Conservation (phyloP, 2,113 vertebrate genomes). For the Erpornis zantholeuca region DNA sequence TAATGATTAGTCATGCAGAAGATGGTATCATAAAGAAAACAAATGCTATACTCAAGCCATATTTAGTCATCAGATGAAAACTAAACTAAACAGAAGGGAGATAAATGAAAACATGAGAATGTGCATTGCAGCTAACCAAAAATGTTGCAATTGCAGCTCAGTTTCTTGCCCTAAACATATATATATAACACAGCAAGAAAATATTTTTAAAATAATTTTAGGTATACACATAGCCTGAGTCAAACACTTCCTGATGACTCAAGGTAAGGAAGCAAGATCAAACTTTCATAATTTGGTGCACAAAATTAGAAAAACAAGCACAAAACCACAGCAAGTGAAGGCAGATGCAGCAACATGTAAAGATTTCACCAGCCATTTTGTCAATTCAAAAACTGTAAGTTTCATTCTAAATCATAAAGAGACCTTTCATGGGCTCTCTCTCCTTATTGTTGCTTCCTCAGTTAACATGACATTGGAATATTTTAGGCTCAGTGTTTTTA, state of each 20-base stretch:
- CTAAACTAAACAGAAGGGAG: not conserved
- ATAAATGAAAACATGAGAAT: not conserved
- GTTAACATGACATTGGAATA: not conserved
- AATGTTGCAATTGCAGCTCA: not conserved
- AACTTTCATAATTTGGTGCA: not conserved
- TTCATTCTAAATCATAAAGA: not conserved
- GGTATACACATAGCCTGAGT: not conserved
- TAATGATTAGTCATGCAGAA: not conserved
- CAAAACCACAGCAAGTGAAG: not conserved
- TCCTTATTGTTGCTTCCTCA: not conserved
- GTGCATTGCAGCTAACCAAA: not conserved
- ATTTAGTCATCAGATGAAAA: conserved; percentile 9
- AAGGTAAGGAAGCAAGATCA: not conserved
- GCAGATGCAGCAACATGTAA: not conserved
- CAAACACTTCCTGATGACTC: not conserved
- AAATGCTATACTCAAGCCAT: not conserved
- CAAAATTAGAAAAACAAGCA: not conserved
- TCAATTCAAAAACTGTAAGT: not conserved
- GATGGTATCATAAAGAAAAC: conserved; percentile 7
- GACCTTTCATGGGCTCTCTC: not conserved
- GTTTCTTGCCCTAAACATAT: not conserved
- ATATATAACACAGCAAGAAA: not conserved
- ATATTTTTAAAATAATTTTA: not conserved
- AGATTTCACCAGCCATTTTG: not conserved
- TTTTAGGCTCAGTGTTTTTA: not conserved